Evolutionary conservation across 2,113 vertebrate species (phyloP), one percentile per base, ranked within the genome.

Genomic region (Circaetus gallicus): DNA sequence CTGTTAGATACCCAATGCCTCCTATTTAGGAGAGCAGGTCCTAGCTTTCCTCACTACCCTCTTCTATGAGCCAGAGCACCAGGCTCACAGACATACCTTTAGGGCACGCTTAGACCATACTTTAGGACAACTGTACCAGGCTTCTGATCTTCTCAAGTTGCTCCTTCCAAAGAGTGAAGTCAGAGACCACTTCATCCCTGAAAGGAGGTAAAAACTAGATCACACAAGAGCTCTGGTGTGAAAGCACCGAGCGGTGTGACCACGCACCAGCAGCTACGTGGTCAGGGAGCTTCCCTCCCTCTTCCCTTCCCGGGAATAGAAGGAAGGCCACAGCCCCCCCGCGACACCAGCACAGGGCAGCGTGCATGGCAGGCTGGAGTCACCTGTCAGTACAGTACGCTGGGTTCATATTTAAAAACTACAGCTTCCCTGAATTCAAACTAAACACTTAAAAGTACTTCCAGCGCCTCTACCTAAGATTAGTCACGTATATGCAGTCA

Each of bases 231-330:
- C 21, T 58, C 62, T 56, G 36, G 32, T 2, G 2, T 36, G 31
- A 71, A 93, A 86, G 42, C 47, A 82, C 12, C 0, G 1, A 40
- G 16, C 4, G 1, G 16, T 5, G 19, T 32, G 53, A 90, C 17
- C 43, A 24, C 3, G 1, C 4, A 34, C 11, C 53, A 55, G 52
- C 38, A 59, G n/a, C 63, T n/a, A 28, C 0, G 0, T 3, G 7
- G 29, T 69, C 49, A n/a, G 34, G 8, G 31, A 69, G 32, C 63
- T 47, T 72, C 31, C 53, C 19, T 83, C 49, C 49, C 19, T 83
- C 49, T 61, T 38, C 26, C 52, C 22, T 73, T 55, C 24, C 78
- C 4, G 1, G 63, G 34, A 73, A n/a, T 10, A 2, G 32, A 69
- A 55, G 4, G 4, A 36, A 31, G 16, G 34, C 19, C 56, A 59